phyloP scores from a whole-genome alignment of 1,140 invertebrate genomes.

The Diabrotica virgifera region DNA sequence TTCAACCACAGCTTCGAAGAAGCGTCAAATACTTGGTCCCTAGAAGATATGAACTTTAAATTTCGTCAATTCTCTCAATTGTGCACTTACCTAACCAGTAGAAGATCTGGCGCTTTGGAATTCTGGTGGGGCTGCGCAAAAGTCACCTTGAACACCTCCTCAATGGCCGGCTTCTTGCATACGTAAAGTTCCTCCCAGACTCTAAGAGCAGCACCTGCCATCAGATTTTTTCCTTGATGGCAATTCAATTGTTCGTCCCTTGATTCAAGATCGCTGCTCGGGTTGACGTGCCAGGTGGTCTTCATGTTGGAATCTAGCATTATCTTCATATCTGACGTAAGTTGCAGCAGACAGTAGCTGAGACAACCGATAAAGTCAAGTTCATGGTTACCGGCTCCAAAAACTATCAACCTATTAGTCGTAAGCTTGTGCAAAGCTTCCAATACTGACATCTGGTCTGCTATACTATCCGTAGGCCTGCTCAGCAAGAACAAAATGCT shows the following conservation, averaged over 20 bases:
- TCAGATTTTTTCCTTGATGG: constrained; percentile 80
- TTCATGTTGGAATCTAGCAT: constrained; percentile 73
- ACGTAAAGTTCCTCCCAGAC: constrained; percentile 98
- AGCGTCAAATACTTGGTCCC: constrained; percentile 81
- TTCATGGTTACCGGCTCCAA: constrained; percentile 93
- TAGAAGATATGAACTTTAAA: constrained; percentile 20
- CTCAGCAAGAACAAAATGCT: constrained; percentile 91
- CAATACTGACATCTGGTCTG: constrained; percentile 88
- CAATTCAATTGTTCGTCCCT: constrained; percentile 73
- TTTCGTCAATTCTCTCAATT: background rate
- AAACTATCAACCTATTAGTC: constrained; percentile 79
- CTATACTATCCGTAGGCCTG: constrained; percentile 81
- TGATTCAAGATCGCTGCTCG: constrained; percentile 65
- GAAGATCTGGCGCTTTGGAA: constrained; percentile 77
- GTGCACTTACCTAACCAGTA: constrained; percentile 52
- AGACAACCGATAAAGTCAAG: constrained; percentile 93
- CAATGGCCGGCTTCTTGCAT: constrained; percentile 92
- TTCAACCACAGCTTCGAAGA: constrained; percentile 86
- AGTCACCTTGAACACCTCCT: constrained; percentile 89
- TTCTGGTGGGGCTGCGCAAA: constrained; percentile 65
- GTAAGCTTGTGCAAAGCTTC: constrained; percentile 93
- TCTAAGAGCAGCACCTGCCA: constrained; percentile 83
- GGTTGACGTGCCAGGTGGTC: constrained; percentile 88
- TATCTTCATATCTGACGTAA: constrained; percentile 88
- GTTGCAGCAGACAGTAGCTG: constrained; percentile 90